Conservation (phyloP, 2,113 vertebrate species). For the Tragelaphus imberbis region DNA sequence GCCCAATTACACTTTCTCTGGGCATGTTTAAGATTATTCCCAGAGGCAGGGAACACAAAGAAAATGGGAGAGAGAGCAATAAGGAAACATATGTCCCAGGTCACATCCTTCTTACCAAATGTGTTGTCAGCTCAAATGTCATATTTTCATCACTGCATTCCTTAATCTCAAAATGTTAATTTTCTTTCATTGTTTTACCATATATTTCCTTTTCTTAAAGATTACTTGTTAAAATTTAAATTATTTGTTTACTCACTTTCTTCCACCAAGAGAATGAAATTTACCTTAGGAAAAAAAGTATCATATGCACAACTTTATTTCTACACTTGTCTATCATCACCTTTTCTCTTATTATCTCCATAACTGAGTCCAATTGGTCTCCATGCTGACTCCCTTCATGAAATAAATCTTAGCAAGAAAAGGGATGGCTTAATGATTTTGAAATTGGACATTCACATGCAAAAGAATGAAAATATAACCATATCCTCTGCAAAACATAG, state of each 20-base stretch:
- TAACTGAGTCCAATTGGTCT: neutral
- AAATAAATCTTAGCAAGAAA: neutral
- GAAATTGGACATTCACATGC: neutral
- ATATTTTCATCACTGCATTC: neutral
- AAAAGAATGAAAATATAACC: neutral
- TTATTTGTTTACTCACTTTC: neutral
- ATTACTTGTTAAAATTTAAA: neutral
- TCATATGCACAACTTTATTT: neutral
- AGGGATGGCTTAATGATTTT: neutral
- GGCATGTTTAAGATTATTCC: neutral
- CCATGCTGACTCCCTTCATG: neutral
- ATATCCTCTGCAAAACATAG: neutral
- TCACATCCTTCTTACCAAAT: neutral
- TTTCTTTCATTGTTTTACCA: neutral
- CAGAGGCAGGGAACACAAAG: neutral
- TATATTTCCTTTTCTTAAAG: neutral
- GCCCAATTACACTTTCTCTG: neutral
- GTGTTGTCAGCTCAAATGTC: neutral
- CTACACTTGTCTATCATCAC: neutral
- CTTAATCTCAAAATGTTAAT: neutral
- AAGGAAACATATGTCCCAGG: neutral
- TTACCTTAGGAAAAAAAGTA: neutral
- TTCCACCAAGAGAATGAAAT: neutral
- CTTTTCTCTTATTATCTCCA: neutral
- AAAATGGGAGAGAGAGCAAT: neutral